Base-by-base conservation (phyloP, 2,797 vertebrate species). In the Myotis findleyi region DNA sequence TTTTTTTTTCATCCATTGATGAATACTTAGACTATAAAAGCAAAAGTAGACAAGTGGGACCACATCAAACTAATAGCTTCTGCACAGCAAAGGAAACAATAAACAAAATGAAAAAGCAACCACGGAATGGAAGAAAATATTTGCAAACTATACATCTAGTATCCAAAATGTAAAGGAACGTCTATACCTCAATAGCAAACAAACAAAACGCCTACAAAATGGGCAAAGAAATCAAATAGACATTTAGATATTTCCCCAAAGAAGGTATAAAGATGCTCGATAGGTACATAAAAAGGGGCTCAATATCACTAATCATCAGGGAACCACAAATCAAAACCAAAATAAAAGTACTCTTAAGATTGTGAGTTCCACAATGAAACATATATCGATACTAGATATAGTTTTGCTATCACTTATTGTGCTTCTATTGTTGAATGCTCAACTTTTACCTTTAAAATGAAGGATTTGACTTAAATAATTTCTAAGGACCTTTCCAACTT, bases 361-460 rank as follows among this genome's bases (percentile, higher is more conserved):
- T 51, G 5, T 33, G 25, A 75, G 33, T 53, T 69, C 53, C 90
- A n/a, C 49, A 75, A 23, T 86, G 38, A 92, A 89, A 77, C 6
- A 49, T 44, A 86, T 13, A 18, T 36, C 71, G 73, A 83, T 49
- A 20, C 21, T 44, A 88, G 79, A 62, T 53, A 18, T 47, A n/a
- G 20, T 62, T 71, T 72, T 73, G 44, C 18, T 87, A 7, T 87
- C 21, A 30, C 25, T 84, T 86, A 30, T 6, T 69, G 4, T 68
- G 13, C 72, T 80, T 95, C 68, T 89, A 25, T 41, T 57, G 68
- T 69, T 84, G 14, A 7, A 73, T 47, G 23, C 5, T 84, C 23
- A 76, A 38, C 8, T 87, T 94, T 89, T 87, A 66, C 33, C 41
- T 92, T 33, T n/a, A 87, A 69, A 71, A 62, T 68, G 76, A 75